These are phyloP conservation scores for Drosophila bunnanda DNA, from an alignment of 2,888 invertebrate genomes.

Conservation along the genomic window DNA sequence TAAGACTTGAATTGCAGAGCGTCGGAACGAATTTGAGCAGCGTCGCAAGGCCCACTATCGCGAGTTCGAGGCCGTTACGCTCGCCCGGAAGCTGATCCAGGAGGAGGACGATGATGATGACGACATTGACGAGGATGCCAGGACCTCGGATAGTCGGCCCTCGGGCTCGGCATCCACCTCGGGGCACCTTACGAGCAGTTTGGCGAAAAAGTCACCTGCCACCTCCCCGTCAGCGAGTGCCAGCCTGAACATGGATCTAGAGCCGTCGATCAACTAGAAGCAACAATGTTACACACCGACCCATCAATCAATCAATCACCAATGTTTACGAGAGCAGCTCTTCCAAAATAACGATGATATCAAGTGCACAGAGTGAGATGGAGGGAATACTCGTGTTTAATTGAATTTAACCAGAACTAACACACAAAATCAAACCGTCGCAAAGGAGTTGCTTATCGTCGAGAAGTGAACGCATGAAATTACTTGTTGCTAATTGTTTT, in stretches of 20 bases:
- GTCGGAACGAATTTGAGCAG: constrained; percentile 93
- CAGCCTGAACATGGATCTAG: constrained; percentile 64
- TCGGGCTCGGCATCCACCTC: constrained; percentile 58
- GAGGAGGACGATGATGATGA: constrained; percentile 94
- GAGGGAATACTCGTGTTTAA: constrained; percentile 51
- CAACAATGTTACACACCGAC: constrained; percentile 20
- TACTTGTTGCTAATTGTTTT: constrained; percentile 53
- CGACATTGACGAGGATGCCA: constrained; percentile 86
- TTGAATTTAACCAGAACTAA: constrained; percentile 52
- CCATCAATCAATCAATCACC: constrained; percentile 39
- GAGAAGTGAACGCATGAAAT: constrained; percentile 21
- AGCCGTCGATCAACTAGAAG: constrained; percentile 54
- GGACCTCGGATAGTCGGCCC: constrained; percentile 42
- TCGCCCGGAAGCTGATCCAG: constrained; percentile 95
- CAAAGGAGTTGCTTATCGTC: constrained; percentile 33
- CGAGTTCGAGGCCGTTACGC: constrained; percentile 97
- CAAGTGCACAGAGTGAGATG: constrained; percentile 34
- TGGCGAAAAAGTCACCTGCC: constrained; percentile 49
- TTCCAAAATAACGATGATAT: constrained; percentile 28
- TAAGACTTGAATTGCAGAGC: constrained; percentile 85
- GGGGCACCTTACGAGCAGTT: constrained; percentile 58
- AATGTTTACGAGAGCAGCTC: constrained; percentile 54
- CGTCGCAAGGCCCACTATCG: constrained; percentile 99
- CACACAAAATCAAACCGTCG: constrained; percentile 38
- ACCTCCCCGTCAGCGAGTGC: constrained; percentile 57